A percentile compares a stretch with the other conserved stretches of the same genome.
Conservation (phyloP, 2,113 vertebrate genomes). For the Lanius collurio region DNA sequence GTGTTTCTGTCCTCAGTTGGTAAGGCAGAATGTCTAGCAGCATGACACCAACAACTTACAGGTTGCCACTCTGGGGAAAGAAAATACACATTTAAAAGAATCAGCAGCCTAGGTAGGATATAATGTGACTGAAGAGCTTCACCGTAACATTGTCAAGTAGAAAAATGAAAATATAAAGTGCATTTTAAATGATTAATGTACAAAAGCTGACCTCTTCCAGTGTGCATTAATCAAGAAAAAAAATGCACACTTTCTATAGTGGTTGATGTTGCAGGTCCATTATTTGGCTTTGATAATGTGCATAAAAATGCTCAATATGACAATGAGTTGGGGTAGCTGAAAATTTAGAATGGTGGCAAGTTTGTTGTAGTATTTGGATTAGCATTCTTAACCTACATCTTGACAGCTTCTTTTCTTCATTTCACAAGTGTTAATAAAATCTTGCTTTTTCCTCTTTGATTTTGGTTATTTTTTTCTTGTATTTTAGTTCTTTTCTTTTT, state of each 20-base stretch:
- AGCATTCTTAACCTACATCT: constrained; percentile 78
- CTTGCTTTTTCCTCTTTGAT: constrained; percentile 51
- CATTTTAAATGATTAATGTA: constrained; percentile 80
- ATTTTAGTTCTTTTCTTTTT: background rate
- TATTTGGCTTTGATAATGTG: constrained; percentile 76
- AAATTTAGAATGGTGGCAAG: constrained; percentile 79
- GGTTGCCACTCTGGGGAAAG: constrained; percentile 56
- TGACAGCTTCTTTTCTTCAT: constrained; percentile 66
- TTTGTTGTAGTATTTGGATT: constrained; percentile 85
- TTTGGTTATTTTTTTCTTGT: constrained; percentile 13
- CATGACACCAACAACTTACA: background rate
- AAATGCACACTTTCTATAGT: constrained; percentile 68
- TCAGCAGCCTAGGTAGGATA: constrained; percentile 44
- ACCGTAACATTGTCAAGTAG: constrained; percentile 45
- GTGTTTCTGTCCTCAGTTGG: constrained; percentile 15
- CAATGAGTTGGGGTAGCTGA: constrained; percentile 81
- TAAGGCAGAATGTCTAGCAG: constrained; percentile 30
- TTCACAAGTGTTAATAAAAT: constrained; percentile 65
- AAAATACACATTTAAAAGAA: constrained; percentile 53
- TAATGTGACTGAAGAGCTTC: constrained; percentile 64
- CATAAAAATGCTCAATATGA: constrained; percentile 80
- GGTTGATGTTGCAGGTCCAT: constrained; percentile 70
- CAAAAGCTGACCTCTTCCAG: constrained; percentile 65
- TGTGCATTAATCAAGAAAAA: constrained; percentile 74
- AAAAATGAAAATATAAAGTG: constrained; percentile 75